Conservation (phyloP, 2,797 vertebrate genomes). For the Eospalax fontanierii region DNA sequence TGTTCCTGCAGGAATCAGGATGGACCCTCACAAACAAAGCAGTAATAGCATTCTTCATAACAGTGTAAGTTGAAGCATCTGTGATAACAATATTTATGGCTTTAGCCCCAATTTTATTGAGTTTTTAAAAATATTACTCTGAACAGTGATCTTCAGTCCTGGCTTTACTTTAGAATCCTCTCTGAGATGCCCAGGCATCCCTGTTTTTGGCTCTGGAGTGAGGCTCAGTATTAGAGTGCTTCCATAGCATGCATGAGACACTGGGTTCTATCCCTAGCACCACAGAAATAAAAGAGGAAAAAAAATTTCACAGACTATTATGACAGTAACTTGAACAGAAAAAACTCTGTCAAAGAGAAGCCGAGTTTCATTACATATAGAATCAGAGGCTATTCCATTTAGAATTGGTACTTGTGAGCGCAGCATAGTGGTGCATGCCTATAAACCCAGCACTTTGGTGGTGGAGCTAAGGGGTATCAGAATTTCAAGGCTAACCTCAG, state of each 20-base stretch:
- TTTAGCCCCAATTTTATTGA: not conserved
- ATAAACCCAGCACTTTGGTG: not conserved
- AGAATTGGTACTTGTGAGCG: not conserved
- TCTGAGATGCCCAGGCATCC: not conserved
- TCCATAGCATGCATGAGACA: not conserved
- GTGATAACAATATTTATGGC: not conserved
- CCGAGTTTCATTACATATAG: not conserved
- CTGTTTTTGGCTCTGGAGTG: not conserved
- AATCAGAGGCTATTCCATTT: not conserved
- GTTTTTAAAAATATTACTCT: constrained; percentile 17
- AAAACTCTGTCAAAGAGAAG: not conserved
- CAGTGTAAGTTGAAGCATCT: constrained; percentile 87
- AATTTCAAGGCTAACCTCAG: not conserved
- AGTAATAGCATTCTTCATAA: constrained; percentile 86
- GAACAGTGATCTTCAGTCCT: not conserved
- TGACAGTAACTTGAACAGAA: not conserved
- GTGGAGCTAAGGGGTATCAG: not conserved
- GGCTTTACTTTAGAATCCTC: not conserved
- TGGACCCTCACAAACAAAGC: constrained; percentile 88
- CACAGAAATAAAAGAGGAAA: not conserved
- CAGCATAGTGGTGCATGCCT: not conserved
- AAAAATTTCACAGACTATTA: not conserved
- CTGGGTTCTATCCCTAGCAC: not conserved
- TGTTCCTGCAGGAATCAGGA: constrained; percentile 88
- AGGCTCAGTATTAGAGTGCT: not conserved